phyloP scores from a whole-genome alignment of 2,888 invertebrate genomes.

The Leucoptera coffeella region DNA sequence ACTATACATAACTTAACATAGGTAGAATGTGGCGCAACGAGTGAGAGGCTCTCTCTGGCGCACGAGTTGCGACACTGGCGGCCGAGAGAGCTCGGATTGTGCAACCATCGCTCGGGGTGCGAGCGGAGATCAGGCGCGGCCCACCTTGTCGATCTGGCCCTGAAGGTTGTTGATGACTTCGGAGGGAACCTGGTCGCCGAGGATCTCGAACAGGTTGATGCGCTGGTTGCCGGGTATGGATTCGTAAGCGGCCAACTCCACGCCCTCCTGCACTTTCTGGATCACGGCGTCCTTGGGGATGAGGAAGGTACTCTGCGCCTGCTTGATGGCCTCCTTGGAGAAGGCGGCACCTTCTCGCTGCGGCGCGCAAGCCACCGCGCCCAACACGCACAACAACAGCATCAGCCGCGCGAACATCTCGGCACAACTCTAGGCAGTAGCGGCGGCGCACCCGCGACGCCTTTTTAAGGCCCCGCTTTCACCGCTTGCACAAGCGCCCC shows the following conservation, averaged over 20 bases:
- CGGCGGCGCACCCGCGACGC: too few relatives aligned
- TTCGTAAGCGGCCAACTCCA: constrained; percentile 80
- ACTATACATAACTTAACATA: too few relatives aligned
- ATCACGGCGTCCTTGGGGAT: constrained; percentile 84
- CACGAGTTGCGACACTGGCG: too few relatives aligned
- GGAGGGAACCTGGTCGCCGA: constrained; percentile 79
- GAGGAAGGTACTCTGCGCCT: constrained; percentile 78
- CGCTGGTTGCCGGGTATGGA: constrained; percentile 80
- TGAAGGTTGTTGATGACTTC: constrained; percentile 87
- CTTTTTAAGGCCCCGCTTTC: too few relatives aligned
- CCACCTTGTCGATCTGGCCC: constrained; percentile 78
- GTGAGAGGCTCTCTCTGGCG: too few relatives aligned
- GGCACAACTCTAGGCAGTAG: too few relatives aligned
- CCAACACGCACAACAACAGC: constrained; percentile 36
- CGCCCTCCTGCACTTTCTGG: constrained; percentile 81
- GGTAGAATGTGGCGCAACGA: too few relatives aligned
- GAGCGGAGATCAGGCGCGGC: constrained; percentile 47
- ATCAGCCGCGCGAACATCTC: too few relatives aligned
- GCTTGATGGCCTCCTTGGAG: constrained; percentile 80
- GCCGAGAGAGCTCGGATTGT: too few relatives aligned
- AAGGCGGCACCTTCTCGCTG: constrained; percentile 77
- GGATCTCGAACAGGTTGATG: constrained; percentile 76
- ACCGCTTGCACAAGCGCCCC: too few relatives aligned
- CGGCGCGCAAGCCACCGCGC: constrained; percentile 51
- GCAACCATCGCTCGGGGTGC: too few relatives aligned